These are phyloP conservation scores for Ceyx erithaca DNA, from an alignment of 2,797 vertebrate genomes.

Conservation along the genomic window DNA sequence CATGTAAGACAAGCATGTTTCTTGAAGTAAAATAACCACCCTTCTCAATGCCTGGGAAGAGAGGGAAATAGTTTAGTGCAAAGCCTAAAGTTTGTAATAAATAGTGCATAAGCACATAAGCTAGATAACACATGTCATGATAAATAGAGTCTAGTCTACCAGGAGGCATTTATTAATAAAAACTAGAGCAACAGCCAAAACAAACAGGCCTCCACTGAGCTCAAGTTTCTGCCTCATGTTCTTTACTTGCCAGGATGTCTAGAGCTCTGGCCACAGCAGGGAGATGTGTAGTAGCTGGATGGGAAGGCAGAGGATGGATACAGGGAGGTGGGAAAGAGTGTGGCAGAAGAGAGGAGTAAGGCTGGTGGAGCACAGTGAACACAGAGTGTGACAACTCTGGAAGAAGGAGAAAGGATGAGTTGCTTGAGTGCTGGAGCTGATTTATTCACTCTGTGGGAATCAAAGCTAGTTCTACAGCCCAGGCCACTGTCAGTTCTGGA, in stretches of 20 bases:
- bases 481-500: neutral
- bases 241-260: neutral
- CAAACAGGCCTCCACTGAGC: constrained; percentile 43
- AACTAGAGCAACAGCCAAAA: constrained; percentile 26
- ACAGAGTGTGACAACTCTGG: neutral
- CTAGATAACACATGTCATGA: constrained; percentile 62
- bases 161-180: constrained; percentile 67
- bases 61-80: neutral
- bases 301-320: neutral
- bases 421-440: neutral
- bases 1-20: neutral
- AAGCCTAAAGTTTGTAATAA: constrained; percentile 43
- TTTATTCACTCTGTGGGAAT: constrained; percentile 36
- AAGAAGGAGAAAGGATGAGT: neutral
- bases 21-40: constrained; percentile 22
- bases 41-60: constrained; percentile 36
- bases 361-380: neutral
- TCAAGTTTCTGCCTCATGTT: constrained; percentile 2
- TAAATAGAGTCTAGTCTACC: constrained; percentile 54
- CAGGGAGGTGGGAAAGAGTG: neutral
- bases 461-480: constrained; percentile 4
- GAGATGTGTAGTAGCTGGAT: neutral
- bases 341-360: neutral
- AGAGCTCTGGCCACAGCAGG: neutral
- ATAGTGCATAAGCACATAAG: constrained; percentile 39